Evolutionary conservation across 2,888 invertebrate species (phyloP), one percentile per base, ranked within the genome.

Genomic region (Pristionchus mayeri): DNA sequence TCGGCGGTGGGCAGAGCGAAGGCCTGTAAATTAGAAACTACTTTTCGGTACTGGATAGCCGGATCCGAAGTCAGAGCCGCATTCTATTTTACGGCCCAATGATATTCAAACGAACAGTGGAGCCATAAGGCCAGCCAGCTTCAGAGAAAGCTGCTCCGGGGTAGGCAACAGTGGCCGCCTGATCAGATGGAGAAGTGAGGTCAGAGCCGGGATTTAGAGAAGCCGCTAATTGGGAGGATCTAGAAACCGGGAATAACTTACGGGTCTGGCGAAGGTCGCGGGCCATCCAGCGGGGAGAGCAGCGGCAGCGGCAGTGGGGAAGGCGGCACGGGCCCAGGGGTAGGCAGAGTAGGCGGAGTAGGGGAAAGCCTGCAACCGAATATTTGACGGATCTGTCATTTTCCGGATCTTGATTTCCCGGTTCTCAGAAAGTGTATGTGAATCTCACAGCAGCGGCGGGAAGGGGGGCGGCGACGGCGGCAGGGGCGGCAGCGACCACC

Each of bases 191-290:
- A 40, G 40, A 71, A 24, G 18, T 37, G 11, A 24, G 71, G 9
- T 34, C 78, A 78, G 52, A 50, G 50, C 78, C 52, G 78, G 52
- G 27, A 40, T 37, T 80, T 4, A 6, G 52, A 2, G 21, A 27
- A 78, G 40, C 50, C 30, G 48, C 30, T 18, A 50, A 30, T 21
- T 27, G 9, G 9, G 6, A 21, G 6, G 30, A 50, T 3, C 76
- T 50, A 21, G 76, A 75, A 9, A 44, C 44, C 44, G 75, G 27
- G n/a, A 13, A 40, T 24, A 57, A 80, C 80, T 57, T 40, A 80
- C 80, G 57, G 80, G 80, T 37, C 54, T 37, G 80, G 80, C 80
- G 80, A 80, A 80, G 57, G 54, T 34, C n/a, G 80, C 57, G 80
- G 80, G 50, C 78, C 78, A 78, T 50, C 50, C 54, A 21, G 54